Percentiles rank a stretch among this genome's conserved stretches.
Conservation (phyloP, 2,113 vertebrate genomes). For the Colossoma macropomum region DNA sequence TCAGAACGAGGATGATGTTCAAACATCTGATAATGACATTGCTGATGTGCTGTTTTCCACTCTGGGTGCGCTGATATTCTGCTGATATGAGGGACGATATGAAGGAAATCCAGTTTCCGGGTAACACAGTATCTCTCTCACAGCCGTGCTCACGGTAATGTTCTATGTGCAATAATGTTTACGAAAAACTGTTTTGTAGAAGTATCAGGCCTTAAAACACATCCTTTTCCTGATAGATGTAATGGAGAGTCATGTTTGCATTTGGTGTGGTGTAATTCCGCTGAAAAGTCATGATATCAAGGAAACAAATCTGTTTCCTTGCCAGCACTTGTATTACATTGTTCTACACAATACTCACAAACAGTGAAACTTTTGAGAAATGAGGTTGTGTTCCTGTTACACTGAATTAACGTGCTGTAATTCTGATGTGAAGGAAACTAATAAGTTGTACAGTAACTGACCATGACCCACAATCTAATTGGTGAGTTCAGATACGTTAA, state of each 20-base stretch:
- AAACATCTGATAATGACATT: neutral
- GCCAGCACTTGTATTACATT: neutral
- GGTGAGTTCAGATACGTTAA: too few relatives aligned
- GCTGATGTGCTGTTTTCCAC: conserved; percentile 1
- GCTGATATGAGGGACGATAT: neutral
- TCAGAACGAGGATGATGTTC: neutral
- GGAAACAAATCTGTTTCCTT: neutral
- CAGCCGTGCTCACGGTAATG: neutral
- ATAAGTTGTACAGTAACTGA: neutral
- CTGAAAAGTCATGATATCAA: neutral
- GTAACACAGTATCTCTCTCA: neutral
- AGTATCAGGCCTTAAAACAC: neutral
- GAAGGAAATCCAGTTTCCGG: neutral
- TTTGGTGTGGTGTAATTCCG: neutral
- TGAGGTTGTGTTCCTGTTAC: neutral
- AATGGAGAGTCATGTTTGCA: neutral
- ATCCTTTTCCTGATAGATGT: neutral
- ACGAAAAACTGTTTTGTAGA: too few relatives aligned
- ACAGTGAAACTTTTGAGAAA: neutral
- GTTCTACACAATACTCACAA: neutral
- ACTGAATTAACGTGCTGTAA: neutral
- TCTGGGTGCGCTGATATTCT: neutral
- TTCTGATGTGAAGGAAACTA: neutral
- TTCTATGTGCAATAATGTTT: neutral
- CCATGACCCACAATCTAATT: too few relatives aligned